A percentile compares a stretch with the other conserved stretches of the same genome.
Evolutionary conservation across 2,888 invertebrate genomes (phyloP).

Genomic region (Tetragonula carbonaria): DNA sequence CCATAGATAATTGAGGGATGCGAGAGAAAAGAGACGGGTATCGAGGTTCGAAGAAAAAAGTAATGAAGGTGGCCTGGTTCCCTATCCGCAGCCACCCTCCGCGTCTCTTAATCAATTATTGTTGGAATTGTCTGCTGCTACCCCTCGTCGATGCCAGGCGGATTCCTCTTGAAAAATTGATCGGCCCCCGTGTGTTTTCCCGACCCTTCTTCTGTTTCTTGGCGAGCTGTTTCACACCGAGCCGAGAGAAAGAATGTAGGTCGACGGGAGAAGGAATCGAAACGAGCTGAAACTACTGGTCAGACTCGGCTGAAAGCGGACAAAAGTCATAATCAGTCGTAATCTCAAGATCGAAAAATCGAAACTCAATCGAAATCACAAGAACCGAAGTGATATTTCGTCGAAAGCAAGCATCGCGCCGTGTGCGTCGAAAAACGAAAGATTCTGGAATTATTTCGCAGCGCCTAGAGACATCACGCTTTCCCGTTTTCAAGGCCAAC

Average conservation of each 20-base stretch:
- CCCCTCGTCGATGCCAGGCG: slow-evolving; percentile 20
- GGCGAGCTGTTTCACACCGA: neutral
- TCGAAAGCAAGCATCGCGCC: too few species aligned
- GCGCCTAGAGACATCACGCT: neutral
- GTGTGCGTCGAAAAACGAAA: too few species aligned
- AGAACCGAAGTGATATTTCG: neutral
- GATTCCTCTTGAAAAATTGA: slow-evolving; percentile 69
- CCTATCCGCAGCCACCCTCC: slow-evolving; percentile 30
- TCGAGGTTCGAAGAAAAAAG: slow-evolving; percentile 24
- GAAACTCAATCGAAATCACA: neutral
- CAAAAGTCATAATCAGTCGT: slow-evolving; percentile 59
- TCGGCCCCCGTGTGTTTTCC: slow-evolving; percentile 32
- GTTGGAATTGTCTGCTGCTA: slow-evolving; percentile 41
- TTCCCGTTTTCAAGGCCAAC: too few species aligned
- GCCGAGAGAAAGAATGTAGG: slow-evolving; percentile 37
- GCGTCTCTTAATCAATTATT: slow-evolving; percentile 64
- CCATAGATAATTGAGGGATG: neutral
- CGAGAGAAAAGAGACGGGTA: neutral
- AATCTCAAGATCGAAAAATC: slow-evolving; percentile 66
- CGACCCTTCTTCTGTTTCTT: neutral
- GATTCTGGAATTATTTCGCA: slow-evolving; percentile 24
- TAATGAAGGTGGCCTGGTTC: slow-evolving; percentile 43
- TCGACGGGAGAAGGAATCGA: slow-evolving; percentile 44
- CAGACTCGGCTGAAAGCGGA: slow-evolving; percentile 38
- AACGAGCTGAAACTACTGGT: slow-evolving; percentile 30